Base-by-base conservation (phyloP, 2,797 vertebrate genomes). In the Macropus fuliginosus region DNA sequence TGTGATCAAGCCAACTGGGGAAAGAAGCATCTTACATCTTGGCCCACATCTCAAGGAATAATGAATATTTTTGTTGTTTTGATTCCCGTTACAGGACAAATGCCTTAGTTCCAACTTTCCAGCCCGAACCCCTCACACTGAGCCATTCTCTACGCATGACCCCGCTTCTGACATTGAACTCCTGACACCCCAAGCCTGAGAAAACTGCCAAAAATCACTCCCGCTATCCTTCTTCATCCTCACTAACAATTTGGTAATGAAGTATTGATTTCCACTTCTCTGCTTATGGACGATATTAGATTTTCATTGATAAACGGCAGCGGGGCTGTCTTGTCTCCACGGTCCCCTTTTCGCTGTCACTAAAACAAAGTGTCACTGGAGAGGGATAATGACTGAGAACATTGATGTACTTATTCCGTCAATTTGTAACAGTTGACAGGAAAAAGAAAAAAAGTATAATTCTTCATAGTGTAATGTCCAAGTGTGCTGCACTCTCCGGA, bases 221-320 rank as follows among this genome's bases (percentile, higher is more conserved):
- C 98, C 92, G 98, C 99, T 99, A 99, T 99, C 99, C 99, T 99
- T 99, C 99, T 99, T 99, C 99, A 99, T 99, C 99, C 99, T 99
- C 99, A 98, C 99, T 99, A 99, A 99, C 99, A 99, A 99, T 99
- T 99, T 99, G 99, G 99, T 99, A 99, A 99, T 99, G 99, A 99
- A 99, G 99, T 99, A 99, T 99, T 99, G 99, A 99, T 99, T 99
- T 99, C 99, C 99, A 99, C 99, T 99, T 99, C 99, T 98, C 99
- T 99, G 98, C 99, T 99, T 99, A 99, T 99, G 99, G 99, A 99
- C 99, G 98, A 99, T 99, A 99, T 99, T 99, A 99, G 99, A 99
- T 99, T 99, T 99, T 99, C 99, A 99, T 99, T 99, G 99, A 99
- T 99, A 99, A 99, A 99, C 99, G 99, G 99, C 99, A 98, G 98